Base-by-base conservation (phyloP, 92 coral and sea anemone species). In the Paragorgia papillata region DNA sequence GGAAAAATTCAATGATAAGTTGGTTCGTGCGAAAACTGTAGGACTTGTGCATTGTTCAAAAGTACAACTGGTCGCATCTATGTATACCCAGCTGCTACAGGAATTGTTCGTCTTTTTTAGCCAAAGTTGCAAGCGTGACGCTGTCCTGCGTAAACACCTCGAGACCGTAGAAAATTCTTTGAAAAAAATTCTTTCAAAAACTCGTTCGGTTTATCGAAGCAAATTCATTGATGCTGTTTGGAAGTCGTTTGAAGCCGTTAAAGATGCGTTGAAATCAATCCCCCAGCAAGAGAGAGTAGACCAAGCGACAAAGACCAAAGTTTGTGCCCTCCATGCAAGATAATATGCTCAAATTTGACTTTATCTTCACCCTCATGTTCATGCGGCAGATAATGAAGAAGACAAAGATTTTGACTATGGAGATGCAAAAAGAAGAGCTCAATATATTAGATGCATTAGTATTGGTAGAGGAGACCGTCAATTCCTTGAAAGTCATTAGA, bases 21-120 rank as follows among this genome's bases (percentile, higher is more conserved):
- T 37, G 43, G 10, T 37, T 37, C 10, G 10, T 37, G 43, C 43
- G 43, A 37, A 37, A 37, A 37, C 43, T 37, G 43, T 37, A 37
- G 43, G 43, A 10, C 43, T 25, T 27, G 35, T 25, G 20, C 40
- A 61, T 3, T 61, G 35, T 31, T 29, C 67, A 27, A 29, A 29
- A 25, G 37, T 2, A 31, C 39, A 35, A 7, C 3, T 61, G 67
- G 17, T 29, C 43, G 12, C n/a, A n/a, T 39, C 35, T 29, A 64
- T 15, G 41, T 12, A 50, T 18, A 64, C 18, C 21, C 32, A 46
- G 13, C 14, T 48, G 43, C 41, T 64, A 48, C 49, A 64, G 41
- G 49, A 64, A 34, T 48, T 64, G 71, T 64, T n/a, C 53, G 71
- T 64, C 8, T 64, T 64, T 50, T 64, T 64, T 48, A 64, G 71